Base-by-base conservation (phyloP, 2,113 vertebrate genomes). In the Sceloporus tristichus region DNA sequence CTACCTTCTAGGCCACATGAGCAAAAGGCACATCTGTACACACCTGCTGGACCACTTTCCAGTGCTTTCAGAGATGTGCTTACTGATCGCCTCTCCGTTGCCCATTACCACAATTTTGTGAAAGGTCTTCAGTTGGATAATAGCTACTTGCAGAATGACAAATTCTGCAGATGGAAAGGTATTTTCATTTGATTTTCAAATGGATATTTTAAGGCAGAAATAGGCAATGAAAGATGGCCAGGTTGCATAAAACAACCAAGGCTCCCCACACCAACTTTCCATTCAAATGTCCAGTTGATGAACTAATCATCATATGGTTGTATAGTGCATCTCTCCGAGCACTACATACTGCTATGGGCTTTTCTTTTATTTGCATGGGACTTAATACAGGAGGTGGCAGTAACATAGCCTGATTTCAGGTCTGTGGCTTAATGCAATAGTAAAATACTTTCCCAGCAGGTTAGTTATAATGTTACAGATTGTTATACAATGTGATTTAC, bases 161-260 rank as follows among this genome's bases (percentile, higher is more conserved):
- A 92, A 34, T 98, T 97, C 29, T 0, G 94, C 82, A 91, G 94
- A 3, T 96, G 96, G 97, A 97, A 96, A 96, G 96, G 97, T 97
- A 91, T 77, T 4, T 2, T 65, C 34, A 62, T 38, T 66, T 23
- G 10, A 23, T 79, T 59, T 34, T 84, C 54, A n/a, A 66, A 27
- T 75, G 13, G 42, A 66, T 54, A 5, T 42, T 78, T 85, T 40
- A 65, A 21, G 19, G 25, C 23, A 21, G 4, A 14, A 70, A 71
- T 74, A 38, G 9, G 21, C 56, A 29, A 29, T 29, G 68, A 71
- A 71, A 71, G 68, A 29, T 27, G 27, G 6, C 80, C 4, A 27
- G 65, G 13, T 21, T 23, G 4, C 18, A 70, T 19, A 81, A 1
- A 62, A 19, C 34, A 71, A 71, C 65, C 23, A 66, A 66, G 29